Base-by-base conservation (phyloP, 2,797 vertebrate species). In the Austrolebias charrua region DNA sequence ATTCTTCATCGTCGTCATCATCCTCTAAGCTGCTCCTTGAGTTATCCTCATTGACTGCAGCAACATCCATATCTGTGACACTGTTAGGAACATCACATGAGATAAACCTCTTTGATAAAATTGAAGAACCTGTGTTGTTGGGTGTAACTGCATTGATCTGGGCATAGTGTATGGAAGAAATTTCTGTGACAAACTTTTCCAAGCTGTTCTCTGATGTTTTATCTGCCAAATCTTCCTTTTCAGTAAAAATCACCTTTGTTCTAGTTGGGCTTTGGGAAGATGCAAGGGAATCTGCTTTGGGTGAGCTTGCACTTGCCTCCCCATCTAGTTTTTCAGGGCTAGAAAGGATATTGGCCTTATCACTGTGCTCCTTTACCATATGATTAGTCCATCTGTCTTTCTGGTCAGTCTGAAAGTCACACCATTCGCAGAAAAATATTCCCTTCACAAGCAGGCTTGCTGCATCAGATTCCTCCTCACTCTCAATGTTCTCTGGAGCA, bases 341-440 rank as follows among this genome's bases (percentile, higher is more conserved):
- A 5, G 95, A 97, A 60, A 97, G 91, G 63, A 97, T 95, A 89
- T 98, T 98, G 62, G 98, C 96, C 94, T 97, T 96, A 81, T 96
- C 96, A 12, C 94, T 92, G 79, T 98, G 98, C 66, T 98, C 97
- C 85, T 98, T 96, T 91, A 96, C 95, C 92, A 99, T 95, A 75
- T 99, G 96, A 84, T 95, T 91, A 73, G 95, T 97, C 95, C 97
- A 97, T 76, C 93, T 93, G 61, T 96, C 95, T 75, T 95, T 93
- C 85, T 95, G 92, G 75, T 94, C 93, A 10, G 96, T 97, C 91
- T 98, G 94, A 85, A 96, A 98, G 65, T 94, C 95, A 79, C 98
- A 98, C 98, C 98, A 99, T 78, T 99, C 96, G 44, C 98, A 99
- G 76, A 94, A 95, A 68, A 98, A 98, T 55, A 94, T 95, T 66